These are phyloP conservation scores for Tachina grossa DNA, from an alignment of 2,888 invertebrate genomes.

Conservation along the genomic window DNA sequence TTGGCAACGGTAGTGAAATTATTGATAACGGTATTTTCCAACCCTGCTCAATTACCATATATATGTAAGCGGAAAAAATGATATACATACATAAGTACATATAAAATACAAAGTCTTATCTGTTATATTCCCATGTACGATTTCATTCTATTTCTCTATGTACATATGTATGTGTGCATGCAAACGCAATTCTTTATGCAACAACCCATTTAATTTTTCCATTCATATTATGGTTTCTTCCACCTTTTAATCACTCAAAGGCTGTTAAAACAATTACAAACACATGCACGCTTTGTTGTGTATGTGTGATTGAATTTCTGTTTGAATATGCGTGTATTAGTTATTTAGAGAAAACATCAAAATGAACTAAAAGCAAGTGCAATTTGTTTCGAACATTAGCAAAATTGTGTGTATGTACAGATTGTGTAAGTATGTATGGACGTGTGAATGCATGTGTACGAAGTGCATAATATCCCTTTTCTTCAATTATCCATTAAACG, in stretches of 20 bases:
- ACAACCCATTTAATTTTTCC: constrained; percentile 58
- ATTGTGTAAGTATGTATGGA: not conserved
- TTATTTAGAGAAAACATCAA: constrained; percentile 23
- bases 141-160: constrained; percentile 1
- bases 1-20: no score
- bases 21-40: not conserved
- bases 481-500: constrained; percentile 36
- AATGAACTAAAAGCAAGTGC: constrained; percentile 33
- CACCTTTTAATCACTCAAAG: constrained; percentile 41
- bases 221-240: constrained; percentile 64
- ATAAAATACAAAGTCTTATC: not conserved
- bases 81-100: not conserved
- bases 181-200: constrained; percentile 42
- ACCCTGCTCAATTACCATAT: constrained; percentile 18
- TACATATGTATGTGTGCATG: not conserved
- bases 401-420: not conserved
- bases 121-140: constrained; percentile 20
- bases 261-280: constrained; percentile 48
- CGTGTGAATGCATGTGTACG: not conserved
- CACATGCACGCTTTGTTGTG: not conserved
- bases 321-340: constrained; percentile 9
- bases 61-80: not conserved
- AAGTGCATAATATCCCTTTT: constrained; percentile 15
- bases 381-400: constrained; percentile 34
- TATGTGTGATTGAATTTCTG: constrained; percentile 1